Conservation (phyloP, 2,888 invertebrate species). For the Micropterix aruncella region DNA sequence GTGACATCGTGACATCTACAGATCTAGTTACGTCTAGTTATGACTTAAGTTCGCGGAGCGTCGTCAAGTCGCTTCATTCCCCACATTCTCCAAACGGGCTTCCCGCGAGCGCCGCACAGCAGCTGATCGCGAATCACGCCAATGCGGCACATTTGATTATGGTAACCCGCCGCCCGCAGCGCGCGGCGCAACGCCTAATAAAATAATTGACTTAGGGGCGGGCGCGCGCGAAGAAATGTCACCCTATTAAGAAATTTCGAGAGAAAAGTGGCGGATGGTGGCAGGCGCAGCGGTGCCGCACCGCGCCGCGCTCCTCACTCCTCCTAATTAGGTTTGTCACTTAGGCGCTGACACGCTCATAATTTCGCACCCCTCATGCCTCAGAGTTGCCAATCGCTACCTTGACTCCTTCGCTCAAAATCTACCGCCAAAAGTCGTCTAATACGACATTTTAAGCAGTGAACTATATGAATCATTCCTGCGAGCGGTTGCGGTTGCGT, state of each 20-base stretch:
- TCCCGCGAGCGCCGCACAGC: not conserved
- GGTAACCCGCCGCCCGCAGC: not conserved
- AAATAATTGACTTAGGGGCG: not conserved
- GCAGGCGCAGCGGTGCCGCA: not conserved
- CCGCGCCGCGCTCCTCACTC: too few species aligned
- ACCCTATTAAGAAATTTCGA: slow-evolving; percentile 1
- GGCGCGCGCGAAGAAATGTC: slow-evolving; percentile 1
- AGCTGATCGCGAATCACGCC: not conserved
- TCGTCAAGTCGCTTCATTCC: too few species aligned
- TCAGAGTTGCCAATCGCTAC: not conserved
- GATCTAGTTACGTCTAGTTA: too few species aligned
- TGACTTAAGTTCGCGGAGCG: too few species aligned
- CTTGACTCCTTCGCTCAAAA: too few species aligned
- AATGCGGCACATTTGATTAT: not conserved
- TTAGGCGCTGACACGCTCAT: not conserved
- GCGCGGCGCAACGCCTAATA: not conserved
- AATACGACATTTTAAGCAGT: too few species aligned
- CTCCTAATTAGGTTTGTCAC: not conserved
- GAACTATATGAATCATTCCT: too few species aligned
- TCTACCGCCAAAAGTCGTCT: too few species aligned
- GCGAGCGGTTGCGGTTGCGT: too few species aligned
- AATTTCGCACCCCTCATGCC: not conserved
- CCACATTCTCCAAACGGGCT: too few species aligned
- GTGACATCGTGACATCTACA: too few species aligned
- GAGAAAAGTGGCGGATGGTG: not conserved